Base-by-base conservation (phyloP, 35 echinoderm and acorn worm species). In the Hemicentrotus pulcherrimus region DNA sequence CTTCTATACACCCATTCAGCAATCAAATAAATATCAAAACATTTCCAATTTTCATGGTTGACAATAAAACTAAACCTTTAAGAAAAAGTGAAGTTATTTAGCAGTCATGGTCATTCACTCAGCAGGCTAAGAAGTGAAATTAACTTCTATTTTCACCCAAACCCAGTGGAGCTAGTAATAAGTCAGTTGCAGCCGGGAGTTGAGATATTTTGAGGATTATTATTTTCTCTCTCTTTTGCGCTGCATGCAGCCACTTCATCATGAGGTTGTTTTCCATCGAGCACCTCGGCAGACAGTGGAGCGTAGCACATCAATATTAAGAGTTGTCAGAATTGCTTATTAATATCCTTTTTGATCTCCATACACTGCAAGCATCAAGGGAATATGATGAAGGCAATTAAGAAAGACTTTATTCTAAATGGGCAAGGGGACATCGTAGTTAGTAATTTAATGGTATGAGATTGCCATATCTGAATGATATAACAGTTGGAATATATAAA, bases 291-390 rank as follows among this genome's bases (percentile, higher is more conserved):
- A 78, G 22, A 78, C 65, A n/a, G 65, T 78, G 65, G 8, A 78
- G 19, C 65, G 65, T 78, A 28, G 65, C 65, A 18, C 65, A 78
- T 78, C 65, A 78, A 78, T 78, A 78, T 78, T 78, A 78, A 78
- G 22, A 78, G 65, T 78, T 78, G 65, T 78, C 65, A 78, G 65
- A n/a, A 78, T 78, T 78, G 65, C 65, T 78, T 78, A 78, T 78
- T 78, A 78, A 78, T n/a, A 28, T 78, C 65, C 22, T 6, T 6
- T 78, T 78, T 78, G 65, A 78, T 78, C 65, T 78, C 65, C 24
- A 78, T 78, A 18, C 65, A 22, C 65, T 5, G 4, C 19, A n/a
- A 78, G 22, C 65, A 28, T 78, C 65, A 78, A 2, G 15, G 12
- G 50, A 55, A 15, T 14, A 55, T 78, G 22, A 78, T 78, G 22